phyloP scores from a whole-genome alignment of 1,140 invertebrate species.

The Samia ricini region DNA sequence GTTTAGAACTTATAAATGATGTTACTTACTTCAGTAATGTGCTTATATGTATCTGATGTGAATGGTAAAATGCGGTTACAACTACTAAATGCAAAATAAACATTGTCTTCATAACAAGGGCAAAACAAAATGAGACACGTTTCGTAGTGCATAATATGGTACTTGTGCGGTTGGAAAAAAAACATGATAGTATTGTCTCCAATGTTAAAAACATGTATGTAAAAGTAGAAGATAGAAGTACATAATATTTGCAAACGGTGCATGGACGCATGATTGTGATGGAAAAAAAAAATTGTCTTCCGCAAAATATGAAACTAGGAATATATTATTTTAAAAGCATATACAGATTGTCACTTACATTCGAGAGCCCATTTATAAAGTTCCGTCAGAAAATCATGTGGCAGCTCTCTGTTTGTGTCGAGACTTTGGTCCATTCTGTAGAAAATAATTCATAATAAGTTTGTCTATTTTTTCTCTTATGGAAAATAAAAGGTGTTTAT shows the following conservation, averaged over 20 bases:
- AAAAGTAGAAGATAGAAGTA: no score
- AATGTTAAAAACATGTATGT: no score
- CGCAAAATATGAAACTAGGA: not conserved
- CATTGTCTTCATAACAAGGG: no score
- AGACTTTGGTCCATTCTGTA: slow-evolving; percentile 84
- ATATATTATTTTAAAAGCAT: not conserved
- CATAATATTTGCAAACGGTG: not conserved
- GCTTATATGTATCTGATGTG: no score
- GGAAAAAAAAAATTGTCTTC: not conserved
- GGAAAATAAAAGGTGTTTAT: no score
- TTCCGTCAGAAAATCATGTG: slow-evolving; percentile 87
- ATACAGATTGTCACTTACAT: slow-evolving; percentile 80
- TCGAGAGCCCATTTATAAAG: slow-evolving; percentile 93
- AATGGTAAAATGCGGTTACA: no score
- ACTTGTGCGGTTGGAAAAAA: not conserved
- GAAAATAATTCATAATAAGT: slow-evolving; percentile 29
- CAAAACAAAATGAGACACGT: not conserved
- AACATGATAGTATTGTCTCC: no score
- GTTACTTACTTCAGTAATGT: no score
- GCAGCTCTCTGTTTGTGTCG: slow-evolving; percentile 83
- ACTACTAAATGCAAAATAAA: no score
- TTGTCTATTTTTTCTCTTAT: not conserved
- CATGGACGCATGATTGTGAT: not conserved
- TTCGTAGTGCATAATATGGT: not conserved
- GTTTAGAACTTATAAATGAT: no score